Evolutionary conservation across 2,888 invertebrate genomes (phyloP).

Genomic region (Thymelicus lineola): DNA sequence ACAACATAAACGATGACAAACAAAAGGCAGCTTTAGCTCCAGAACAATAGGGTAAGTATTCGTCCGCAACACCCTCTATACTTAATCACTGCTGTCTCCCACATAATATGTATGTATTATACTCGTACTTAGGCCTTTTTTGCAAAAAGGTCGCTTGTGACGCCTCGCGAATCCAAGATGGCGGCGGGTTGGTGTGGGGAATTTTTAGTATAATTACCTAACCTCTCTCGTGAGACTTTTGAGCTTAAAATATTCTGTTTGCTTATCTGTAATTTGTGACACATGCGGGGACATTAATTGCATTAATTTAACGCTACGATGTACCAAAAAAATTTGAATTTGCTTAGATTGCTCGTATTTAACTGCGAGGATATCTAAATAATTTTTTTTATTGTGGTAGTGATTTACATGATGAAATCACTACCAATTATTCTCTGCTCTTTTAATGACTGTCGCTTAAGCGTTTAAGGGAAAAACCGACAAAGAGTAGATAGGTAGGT

Average conservation of each 20-base stretch:
- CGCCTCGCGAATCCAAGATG: slow-evolving; percentile 80
- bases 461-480: too few relatives aligned
- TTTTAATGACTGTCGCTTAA: too few relatives aligned
- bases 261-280: slow-evolving; percentile 38
- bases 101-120: slow-evolving; percentile 76
- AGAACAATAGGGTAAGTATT: slow-evolving; percentile 51
- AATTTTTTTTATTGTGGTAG: too few relatives aligned
- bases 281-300: slow-evolving; percentile 32
- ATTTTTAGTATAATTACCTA: slow-evolving; percentile 39
- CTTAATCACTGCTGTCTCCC: slow-evolving; percentile 77
- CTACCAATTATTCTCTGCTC: too few relatives aligned
- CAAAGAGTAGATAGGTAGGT: too few relatives aligned
- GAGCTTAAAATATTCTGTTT: slow-evolving; percentile 38
- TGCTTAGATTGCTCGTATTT: slow-evolving; percentile 16
- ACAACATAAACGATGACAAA: slow-evolving; percentile 43
- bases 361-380: slow-evolving; percentile 4
- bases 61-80: slow-evolving; percentile 45
- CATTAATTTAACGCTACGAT: slow-evolving; percentile 30
- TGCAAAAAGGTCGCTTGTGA: slow-evolving; percentile 71
- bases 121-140: slow-evolving; percentile 76
- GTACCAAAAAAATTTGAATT: slow-evolving; percentile 11
- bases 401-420: too few relatives aligned
- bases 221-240: slow-evolving; percentile 37
- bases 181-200: slow-evolving; percentile 60
- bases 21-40: slow-evolving; percentile 49